Conservation (phyloP, 92 coral and sea anemone genomes). For the Umimayanthus kanabou region DNA sequence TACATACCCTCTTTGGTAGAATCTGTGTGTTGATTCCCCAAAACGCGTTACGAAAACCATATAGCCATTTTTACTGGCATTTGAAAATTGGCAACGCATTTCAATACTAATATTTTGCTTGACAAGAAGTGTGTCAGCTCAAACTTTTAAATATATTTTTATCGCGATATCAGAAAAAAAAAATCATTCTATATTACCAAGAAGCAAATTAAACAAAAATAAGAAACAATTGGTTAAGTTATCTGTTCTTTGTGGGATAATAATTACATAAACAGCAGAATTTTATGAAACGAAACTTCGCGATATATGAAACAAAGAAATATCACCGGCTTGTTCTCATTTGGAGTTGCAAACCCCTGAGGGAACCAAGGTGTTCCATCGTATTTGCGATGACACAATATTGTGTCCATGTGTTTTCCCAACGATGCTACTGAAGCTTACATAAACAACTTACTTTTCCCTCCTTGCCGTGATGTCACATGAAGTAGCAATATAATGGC, state of each 20-base stretch:
- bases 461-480: not conserved
- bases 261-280: not conserved
- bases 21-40: not conserved
- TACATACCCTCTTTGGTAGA: not conserved
- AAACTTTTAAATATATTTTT: too few species aligned
- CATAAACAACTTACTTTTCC: not conserved
- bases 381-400: not conserved
- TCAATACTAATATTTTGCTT: too few species aligned
- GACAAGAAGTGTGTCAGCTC: not conserved
- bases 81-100: not conserved
- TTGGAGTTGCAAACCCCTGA: not conserved
- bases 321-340: not conserved
- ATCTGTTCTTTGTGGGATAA: too few species aligned
- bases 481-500: too few species aligned
- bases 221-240: too few species aligned
- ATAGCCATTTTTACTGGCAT: not conserved
- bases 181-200: not conserved
- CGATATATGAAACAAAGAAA: not conserved
- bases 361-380: not conserved
- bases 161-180: too few species aligned
- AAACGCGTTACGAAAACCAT: not conserved
- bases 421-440: not conserved
- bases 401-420: not conserved
- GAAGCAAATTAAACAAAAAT: too few species aligned
- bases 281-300: not conserved